Percentiles rank a stretch among this genome's conserved stretches.
phyloP scores from a whole-genome alignment of 2,888 invertebrate species.

The Malthinus seriepunctatus region DNA sequence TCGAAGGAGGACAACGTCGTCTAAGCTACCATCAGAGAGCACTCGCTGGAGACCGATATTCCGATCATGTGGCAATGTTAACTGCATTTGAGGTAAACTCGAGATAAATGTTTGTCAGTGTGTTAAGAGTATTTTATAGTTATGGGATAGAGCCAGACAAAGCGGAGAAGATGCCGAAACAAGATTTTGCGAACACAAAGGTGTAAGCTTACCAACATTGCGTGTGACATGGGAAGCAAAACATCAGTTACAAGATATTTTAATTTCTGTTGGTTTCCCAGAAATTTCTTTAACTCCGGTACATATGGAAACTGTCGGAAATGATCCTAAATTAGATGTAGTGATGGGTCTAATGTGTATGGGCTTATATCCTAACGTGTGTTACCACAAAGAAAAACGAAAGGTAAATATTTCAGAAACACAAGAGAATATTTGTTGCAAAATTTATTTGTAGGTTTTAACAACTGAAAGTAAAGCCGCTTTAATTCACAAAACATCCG shows the following conservation, averaged over 20 bases:
- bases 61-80: conserved; percentile 95
- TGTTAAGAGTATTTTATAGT: conserved; percentile 46
- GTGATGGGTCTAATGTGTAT: conserved; percentile 84
- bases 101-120: neutral
- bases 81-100: conserved; percentile 78
- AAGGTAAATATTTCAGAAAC: conserved; percentile 60
- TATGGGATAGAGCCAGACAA: conserved; percentile 72
- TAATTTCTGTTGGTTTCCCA: conserved; percentile 81
- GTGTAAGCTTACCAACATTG: conserved; percentile 85
- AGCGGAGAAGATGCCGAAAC: conserved; percentile 77
- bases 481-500: conserved; percentile 94
- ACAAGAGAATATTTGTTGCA: no score
- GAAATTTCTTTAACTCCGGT: conserved; percentile 81
- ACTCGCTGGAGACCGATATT: conserved; percentile 83
- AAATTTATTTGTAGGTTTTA: conserved; percentile 48
- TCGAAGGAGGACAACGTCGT: conserved; percentile 74
- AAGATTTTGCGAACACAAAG: conserved; percentile 89
- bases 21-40: conserved; percentile 84
- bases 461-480: conserved; percentile 96
- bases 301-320: conserved; percentile 73
- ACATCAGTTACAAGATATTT: conserved; percentile 62
- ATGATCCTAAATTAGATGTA: conserved; percentile 80
- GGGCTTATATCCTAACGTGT: conserved; percentile 97
- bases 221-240: conserved; percentile 92
- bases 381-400: conserved; percentile 92